A percentile compares a stretch with the other conserved stretches of the same genome.
Evolutionary conservation across 2,888 invertebrate species (phyloP).

Genomic region (Phrixothrix hirtus): DNA sequence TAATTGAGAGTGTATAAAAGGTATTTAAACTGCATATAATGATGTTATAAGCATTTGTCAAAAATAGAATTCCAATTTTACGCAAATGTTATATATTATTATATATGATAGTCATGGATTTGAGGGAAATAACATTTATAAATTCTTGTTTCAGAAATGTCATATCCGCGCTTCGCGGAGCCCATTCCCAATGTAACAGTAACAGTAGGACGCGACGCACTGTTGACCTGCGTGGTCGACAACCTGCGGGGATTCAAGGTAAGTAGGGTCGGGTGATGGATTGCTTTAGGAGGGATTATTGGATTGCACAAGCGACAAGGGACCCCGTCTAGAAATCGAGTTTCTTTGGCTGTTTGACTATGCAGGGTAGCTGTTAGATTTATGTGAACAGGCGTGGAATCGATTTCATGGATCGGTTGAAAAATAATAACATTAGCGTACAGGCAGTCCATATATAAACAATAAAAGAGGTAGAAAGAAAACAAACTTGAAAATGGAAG

Average conservation of each 20-base stretch:
- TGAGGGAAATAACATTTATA: conserved; percentile 25
- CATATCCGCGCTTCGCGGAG: conserved; percentile 81
- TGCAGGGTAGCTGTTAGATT: conserved; percentile 36
- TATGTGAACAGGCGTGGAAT: conserved; percentile 39
- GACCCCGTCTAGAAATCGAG: conserved; percentile 47
- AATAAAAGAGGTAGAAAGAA: conserved; percentile 47
- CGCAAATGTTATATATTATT: not conserved
- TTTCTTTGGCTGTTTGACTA: conserved; percentile 46
- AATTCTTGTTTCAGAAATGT: conserved; percentile 49
- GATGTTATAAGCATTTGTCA: not conserved
- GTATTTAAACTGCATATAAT: no score
- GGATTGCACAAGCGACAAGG: conserved; percentile 49
- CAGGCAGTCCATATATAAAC: conserved; percentile 49
- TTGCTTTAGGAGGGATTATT: conserved; percentile 50
- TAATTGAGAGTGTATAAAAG: no score
- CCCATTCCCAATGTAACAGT: conserved; percentile 90
- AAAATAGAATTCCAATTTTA: not conserved
- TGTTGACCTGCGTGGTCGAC: conserved; percentile 87
- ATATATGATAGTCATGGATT: not conserved
- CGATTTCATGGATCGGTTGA: conserved; percentile 46
- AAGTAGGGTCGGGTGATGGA: conserved; percentile 46
- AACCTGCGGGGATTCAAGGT: conserved; percentile 87
- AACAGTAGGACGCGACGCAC: conserved; percentile 82
- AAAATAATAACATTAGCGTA: conserved; percentile 54
- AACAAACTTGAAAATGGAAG: conserved; percentile 50